Evolutionary conservation across 2,797 vertebrate species (phyloP).

Genomic region (Hemibagrus guttatus): DNA sequence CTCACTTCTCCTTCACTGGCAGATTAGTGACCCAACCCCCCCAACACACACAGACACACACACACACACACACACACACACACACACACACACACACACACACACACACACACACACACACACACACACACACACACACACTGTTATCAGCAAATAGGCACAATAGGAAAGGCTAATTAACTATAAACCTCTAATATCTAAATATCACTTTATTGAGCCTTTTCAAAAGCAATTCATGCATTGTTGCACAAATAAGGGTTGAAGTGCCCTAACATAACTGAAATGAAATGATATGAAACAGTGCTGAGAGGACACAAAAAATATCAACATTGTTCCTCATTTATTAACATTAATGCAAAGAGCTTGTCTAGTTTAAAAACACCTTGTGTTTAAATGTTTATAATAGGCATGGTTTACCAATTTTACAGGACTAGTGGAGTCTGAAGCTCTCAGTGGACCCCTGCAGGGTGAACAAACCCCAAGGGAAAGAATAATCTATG

Average conservation of each 20-base stretch:
- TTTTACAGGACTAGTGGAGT: background rate
- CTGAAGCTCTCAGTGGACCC: background rate
- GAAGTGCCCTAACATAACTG: background rate
- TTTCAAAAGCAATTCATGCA: constrained; percentile 12
- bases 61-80: background rate
- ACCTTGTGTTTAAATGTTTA: background rate
- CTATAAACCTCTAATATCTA: constrained; percentile 51
- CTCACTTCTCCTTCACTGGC: constrained; percentile 42
- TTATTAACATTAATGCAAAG: background rate
- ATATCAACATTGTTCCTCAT: background rate
- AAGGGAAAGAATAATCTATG: background rate
- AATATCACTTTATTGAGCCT: constrained; percentile 41
- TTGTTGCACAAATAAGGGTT: constrained; percentile 2
- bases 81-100: background rate
- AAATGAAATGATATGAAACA: background rate
- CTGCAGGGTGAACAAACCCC: background rate
- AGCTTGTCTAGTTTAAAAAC: background rate
- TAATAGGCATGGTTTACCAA: background rate
- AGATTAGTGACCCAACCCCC: constrained; percentile 46
- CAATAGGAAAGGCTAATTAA: constrained; percentile 54
- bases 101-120: background rate
- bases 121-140: background rate
- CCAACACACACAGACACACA: too few species aligned
- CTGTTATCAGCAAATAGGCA: constrained; percentile 44
- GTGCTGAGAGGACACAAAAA: background rate